Conservation (phyloP, 1,140 invertebrate genomes). For the Laupala kohalensis region DNA sequence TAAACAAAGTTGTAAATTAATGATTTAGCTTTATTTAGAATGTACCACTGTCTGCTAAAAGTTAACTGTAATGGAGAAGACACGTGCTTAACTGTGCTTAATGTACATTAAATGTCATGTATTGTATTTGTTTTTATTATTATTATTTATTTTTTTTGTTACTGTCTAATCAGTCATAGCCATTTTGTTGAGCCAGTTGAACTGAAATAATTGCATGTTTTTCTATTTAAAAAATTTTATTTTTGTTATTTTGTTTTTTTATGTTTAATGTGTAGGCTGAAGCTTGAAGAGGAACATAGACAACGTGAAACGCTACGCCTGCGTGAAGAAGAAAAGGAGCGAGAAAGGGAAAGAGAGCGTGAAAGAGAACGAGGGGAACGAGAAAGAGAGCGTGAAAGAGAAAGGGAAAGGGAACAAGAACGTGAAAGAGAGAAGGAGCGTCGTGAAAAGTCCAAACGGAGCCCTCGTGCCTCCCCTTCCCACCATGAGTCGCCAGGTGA, state of each 20-base stretch:
- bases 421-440: slow-evolving; percentile 22
- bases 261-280: slow-evolving; percentile 29
- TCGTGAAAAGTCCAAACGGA: slow-evolving; percentile 14
- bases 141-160: no score
- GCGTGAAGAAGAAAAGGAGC: slow-evolving; percentile 39
- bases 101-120: no score
- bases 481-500: slow-evolving; percentile 15
- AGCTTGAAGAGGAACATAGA: slow-evolving; percentile 51
- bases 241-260: not conserved
- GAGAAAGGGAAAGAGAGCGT: slow-evolving; percentile 28
- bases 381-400: slow-evolving; percentile 28
- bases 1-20: no score
- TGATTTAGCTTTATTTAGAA: no score
- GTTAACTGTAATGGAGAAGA: no score
- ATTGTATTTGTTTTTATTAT: no score
- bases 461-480: slow-evolving; percentile 16
- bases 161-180: no score
- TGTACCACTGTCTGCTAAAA: no score
- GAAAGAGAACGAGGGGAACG: slow-evolving; percentile 30
- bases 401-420: slow-evolving; percentile 36
- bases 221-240: not conserved
- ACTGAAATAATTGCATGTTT: not conserved
- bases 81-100: no score
- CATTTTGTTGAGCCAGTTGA: not conserved
- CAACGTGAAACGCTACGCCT: slow-evolving; percentile 29